These are phyloP conservation scores for Imbricaverruca yamaguchii DNA, from an alignment of 2,888 invertebrate genomes.

Conservation along the genomic window DNA sequence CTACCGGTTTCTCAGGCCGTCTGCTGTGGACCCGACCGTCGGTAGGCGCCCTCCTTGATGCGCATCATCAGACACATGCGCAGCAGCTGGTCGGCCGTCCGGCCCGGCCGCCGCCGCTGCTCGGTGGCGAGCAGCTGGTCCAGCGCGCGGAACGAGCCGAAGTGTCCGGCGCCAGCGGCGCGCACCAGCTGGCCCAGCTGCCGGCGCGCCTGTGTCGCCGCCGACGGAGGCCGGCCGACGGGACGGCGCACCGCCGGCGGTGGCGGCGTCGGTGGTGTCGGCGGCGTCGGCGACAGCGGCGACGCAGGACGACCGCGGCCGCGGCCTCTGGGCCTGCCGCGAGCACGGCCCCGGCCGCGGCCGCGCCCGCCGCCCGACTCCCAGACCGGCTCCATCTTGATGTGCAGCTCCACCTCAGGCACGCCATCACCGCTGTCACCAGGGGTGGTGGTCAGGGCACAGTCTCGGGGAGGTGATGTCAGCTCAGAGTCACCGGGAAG, in stretches of 20 bases:
- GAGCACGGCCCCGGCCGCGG: background rate
- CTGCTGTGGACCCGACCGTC: background rate
- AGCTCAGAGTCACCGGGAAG: too few species aligned
- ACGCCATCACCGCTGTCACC: constrained; percentile 7
- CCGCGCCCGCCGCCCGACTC: background rate
- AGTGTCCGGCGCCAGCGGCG: constrained; percentile 3
- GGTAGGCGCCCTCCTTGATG: background rate
- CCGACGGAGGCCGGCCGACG: background rate
- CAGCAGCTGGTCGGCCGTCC: constrained; percentile 18
- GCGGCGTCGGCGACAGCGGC: background rate
- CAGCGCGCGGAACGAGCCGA: background rate
- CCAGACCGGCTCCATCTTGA: background rate
- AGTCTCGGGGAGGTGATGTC: too few species aligned
- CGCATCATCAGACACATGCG: constrained; percentile 15
- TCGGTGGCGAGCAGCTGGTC: background rate
- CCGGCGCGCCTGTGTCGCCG: background rate
- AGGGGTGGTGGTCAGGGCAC: too few species aligned
- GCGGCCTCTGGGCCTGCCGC: background rate
- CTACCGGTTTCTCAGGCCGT: too few species aligned
- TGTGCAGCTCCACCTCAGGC: constrained; percentile 19
- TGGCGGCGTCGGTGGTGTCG: too few species aligned
- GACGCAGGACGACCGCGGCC: background rate
- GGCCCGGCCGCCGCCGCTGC: too few species aligned
- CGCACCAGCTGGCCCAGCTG: background rate
- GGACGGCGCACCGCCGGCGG: background rate